Percentiles rank a stretch among this genome's conserved stretches.
These are phyloP conservation scores for Heteropelma amictum DNA, from an alignment of 2,888 invertebrate species.

Conservation along the genomic window DNA sequence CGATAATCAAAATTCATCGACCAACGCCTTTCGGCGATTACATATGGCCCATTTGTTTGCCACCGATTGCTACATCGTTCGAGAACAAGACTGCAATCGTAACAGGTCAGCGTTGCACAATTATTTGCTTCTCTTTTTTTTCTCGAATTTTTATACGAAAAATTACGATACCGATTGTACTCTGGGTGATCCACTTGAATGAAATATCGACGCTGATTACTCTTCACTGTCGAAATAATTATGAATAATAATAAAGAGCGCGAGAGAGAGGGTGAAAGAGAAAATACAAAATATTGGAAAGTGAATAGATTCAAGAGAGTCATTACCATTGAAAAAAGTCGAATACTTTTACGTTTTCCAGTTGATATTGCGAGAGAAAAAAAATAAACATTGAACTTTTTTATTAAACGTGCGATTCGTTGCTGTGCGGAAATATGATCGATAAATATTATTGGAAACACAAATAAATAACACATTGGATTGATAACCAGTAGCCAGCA, in stretches of 20 bases:
- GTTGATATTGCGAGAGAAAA: too few species aligned
- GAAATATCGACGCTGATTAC: not conserved
- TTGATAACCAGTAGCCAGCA: too few species aligned
- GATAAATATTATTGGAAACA: too few species aligned
- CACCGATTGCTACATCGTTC: conserved; percentile 82
- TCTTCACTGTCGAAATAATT: not conserved
- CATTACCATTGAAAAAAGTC: too few species aligned
- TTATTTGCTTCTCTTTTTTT: not conserved
- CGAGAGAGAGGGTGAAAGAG: not conserved
- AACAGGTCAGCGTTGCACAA: conserved; percentile 79
- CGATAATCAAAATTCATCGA: conserved; percentile 84
- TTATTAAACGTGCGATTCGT: too few species aligned
- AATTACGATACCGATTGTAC: not conserved
- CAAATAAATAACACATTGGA: too few species aligned
- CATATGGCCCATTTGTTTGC: conserved; percentile 92
- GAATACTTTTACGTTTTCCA: too few species aligned
- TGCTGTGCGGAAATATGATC: too few species aligned
- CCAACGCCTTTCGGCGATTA: conserved; percentile 86
- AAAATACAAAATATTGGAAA: not conserved
- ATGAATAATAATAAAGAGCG: not conserved
- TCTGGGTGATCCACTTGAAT: not conserved
- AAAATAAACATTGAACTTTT: too few species aligned
- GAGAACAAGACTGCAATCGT: conserved; percentile 83
- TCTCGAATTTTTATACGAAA: not conserved
- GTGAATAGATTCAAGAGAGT: too few species aligned